phyloP scores from a whole-genome alignment of 2,797 vertebrate species.

The Chloroceryle amazona region DNA sequence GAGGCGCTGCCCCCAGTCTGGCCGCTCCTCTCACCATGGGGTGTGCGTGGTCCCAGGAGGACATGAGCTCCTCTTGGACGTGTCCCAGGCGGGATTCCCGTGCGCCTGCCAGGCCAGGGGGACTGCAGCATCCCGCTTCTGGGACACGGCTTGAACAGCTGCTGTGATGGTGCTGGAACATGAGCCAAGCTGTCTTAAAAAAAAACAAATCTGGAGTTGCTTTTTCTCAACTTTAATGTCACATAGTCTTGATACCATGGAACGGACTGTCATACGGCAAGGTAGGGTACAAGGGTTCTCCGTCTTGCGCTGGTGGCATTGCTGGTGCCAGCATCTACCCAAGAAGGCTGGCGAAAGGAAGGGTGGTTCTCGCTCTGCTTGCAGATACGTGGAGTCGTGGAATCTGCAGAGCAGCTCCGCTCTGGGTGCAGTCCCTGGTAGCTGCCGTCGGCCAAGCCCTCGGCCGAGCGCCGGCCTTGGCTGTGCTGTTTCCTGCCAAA shows the following conservation, averaged over 20 bases:
- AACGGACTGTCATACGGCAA: neutral
- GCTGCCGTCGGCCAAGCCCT: neutral
- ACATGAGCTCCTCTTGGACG: rapidly evolving
- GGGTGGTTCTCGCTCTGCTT: neutral
- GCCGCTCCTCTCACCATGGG: neutral
- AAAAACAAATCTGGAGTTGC: neutral
- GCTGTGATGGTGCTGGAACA: rapidly evolving
- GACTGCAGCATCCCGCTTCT: too few species aligned
- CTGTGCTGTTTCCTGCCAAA: neutral
- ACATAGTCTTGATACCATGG: neutral
- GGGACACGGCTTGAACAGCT: rapidly evolving
- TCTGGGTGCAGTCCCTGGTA: neutral
- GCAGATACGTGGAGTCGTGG: rapidly evolving
- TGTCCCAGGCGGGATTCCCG: neutral
- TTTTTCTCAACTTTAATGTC: rapidly evolving
- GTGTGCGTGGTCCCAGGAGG: rapidly evolving
- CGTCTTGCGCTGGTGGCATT: too few species aligned
- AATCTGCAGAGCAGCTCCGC: too few species aligned
- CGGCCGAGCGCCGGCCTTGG: rapidly evolving
- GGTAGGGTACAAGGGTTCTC: too few species aligned
- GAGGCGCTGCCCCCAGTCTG: rapidly evolving
- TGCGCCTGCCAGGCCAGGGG: rapidly evolving
- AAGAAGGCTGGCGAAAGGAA: too few species aligned
- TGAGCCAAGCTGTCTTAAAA: neutral
- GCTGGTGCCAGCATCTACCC: neutral